Evolutionary conservation across 2,797 vertebrate genomes (phyloP), one percentile per base, ranked within the genome.

Genomic region (Chelon auratus): DNA sequence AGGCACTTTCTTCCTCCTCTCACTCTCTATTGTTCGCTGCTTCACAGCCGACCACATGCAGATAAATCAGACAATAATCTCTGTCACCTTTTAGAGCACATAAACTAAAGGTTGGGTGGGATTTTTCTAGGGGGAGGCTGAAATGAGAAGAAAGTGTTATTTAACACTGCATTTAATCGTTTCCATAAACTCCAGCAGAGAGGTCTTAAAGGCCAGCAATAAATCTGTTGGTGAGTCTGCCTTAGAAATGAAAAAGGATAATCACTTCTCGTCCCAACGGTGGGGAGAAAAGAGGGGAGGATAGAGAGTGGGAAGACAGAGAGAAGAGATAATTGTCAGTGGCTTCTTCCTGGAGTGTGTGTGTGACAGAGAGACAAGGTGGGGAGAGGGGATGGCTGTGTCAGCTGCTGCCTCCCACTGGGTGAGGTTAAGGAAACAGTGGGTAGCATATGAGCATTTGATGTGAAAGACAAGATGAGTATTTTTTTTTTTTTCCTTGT

Each of bases 171-270:
- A 36, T 89, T 89, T 88, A 91, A 91, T 89, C 75, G 75, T 81
- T 89, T 87, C 82, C 88, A 85, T 82, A 85, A 87, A 85, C 80
- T 82, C 72, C 70, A 72, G 61, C 70, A 59, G 81, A 85, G 67
- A 87, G 71, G 64, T 77, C 68, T 84, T 84, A 77, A 78, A 86
- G 71, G 72, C 72, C 22, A 37, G 78, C 81, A 71, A 89, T 90
- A 91, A 90, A 93, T 92, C 87, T 89, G 84, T 83, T 91, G 68
- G 74, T 81, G 79, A 78, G 72, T 78, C 73, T 62, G 64, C 84
- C 75, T 70, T 63, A 70, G 72, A 78, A 87, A 84, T 83, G 91
- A 83, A 79, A 82, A 77, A 85, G 68, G 77, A 77, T 80, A 82
- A 88, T 83, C 75, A 67, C 69, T 74, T 78, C 76, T 83, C 37